These are phyloP conservation scores for Antidorcas marsupialis DNA, from an alignment of 2,113 vertebrate genomes.

Conservation along the genomic window DNA sequence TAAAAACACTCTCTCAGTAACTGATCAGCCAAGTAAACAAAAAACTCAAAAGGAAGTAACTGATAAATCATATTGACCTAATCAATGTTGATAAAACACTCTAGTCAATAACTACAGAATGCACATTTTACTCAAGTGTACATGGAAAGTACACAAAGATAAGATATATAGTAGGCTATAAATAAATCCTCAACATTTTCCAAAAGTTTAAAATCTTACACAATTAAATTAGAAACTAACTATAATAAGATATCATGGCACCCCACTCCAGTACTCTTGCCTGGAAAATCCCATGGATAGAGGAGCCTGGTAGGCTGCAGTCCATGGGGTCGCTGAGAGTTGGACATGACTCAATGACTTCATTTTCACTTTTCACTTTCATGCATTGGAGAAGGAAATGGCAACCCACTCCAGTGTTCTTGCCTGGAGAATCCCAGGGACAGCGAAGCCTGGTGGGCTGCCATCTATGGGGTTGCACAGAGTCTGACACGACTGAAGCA, in stretches of 20 bases:
- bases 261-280: too few species aligned
- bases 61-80: background rate
- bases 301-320: too few species aligned
- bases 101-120: background rate
- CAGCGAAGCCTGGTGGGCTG: too few species aligned
- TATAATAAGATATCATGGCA: background rate
- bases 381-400: too few species aligned
- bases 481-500: too few species aligned
- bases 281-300: too few species aligned
- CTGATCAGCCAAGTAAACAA: background rate
- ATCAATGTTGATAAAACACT: background rate
- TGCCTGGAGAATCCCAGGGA: too few species aligned
- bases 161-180: background rate
- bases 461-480: too few species aligned
- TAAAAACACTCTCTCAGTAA: background rate
- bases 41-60: background rate
- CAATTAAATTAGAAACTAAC: constrained; percentile 2
- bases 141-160: background rate
- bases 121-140: background rate
- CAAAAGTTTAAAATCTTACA: background rate
- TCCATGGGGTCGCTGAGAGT: too few species aligned
- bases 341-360: too few species aligned
- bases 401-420: too few species aligned
- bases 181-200: background rate
- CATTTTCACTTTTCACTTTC: too few species aligned